Percentiles rank a stretch among this genome's conserved stretches.
These are phyloP conservation scores for Catotricha subobsoleta DNA, from an alignment of 2,888 invertebrate species.

Conservation along the genomic window DNA sequence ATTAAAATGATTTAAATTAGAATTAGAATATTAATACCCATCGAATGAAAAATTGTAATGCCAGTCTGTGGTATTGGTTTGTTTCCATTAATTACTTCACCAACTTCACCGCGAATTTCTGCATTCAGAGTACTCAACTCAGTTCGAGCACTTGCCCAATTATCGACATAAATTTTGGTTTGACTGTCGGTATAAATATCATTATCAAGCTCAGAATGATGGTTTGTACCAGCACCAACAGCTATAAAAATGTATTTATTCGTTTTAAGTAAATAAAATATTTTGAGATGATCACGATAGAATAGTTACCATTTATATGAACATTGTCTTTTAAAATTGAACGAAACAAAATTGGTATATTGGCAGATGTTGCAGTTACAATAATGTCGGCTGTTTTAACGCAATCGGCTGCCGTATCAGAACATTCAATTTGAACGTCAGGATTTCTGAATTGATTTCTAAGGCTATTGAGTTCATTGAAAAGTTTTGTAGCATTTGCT, in stretches of 20 bases:
- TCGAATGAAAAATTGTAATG: constrained; percentile 43
- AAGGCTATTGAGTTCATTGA: constrained; percentile 19
- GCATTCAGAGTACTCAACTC: constrained; percentile 35
- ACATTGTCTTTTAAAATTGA: constrained; percentile 35
- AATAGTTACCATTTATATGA: constrained; percentile 42
- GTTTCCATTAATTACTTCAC: constrained; percentile 31
- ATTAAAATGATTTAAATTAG: no score
- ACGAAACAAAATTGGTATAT: constrained; percentile 31
- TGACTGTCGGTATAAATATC: constrained; percentile 30
- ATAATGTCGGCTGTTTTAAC: constrained; percentile 41
- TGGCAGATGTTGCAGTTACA: constrained; percentile 37
- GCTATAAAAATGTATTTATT: constrained; percentile 27
- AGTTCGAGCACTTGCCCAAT: constrained; percentile 31
- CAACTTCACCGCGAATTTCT: constrained; percentile 36
- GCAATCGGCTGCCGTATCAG: constrained; percentile 29
- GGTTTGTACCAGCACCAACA: constrained; percentile 36
- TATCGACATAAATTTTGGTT: constrained; percentile 36
- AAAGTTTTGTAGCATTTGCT: constrained; percentile 22
- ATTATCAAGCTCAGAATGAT: constrained; percentile 34
- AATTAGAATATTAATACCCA: no score
- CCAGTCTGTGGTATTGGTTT: constrained; percentile 20
- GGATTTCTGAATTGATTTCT: constrained; percentile 11
- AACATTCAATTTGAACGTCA: constrained; percentile 13
- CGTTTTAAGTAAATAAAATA: not conserved
- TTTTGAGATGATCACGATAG: no score